A percentile compares a stretch with the other conserved stretches of the same genome.
Conservation (phyloP, 2,888 invertebrate species). For the Microctonus hyperodae region DNA sequence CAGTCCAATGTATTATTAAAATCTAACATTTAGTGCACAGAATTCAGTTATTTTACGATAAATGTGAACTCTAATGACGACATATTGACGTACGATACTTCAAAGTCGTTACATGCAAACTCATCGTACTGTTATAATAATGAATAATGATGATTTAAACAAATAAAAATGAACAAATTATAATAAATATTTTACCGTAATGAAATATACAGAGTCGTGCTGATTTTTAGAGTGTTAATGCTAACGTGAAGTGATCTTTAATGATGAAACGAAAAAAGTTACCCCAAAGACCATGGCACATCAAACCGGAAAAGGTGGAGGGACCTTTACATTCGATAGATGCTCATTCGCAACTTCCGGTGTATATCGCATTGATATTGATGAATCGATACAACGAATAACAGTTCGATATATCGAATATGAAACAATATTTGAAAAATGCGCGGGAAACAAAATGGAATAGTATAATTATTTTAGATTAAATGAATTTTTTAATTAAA, state of each 20-base stretch:
- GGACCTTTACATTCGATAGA: conserved; percentile 43
- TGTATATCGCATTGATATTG: conserved; percentile 26
- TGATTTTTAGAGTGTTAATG: conserved; percentile 17
- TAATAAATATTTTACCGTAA: background rate
- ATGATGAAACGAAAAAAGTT: conserved; percentile 57
- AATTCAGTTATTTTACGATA: background rate
- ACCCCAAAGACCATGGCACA: conserved; percentile 54
- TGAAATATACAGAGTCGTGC: conserved; percentile 1
- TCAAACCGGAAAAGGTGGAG: conserved; percentile 57
- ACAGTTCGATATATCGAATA: background rate
- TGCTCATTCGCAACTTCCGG: conserved; percentile 42
- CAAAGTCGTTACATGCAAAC: background rate
- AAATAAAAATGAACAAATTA: background rate
- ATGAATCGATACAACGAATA: background rate
- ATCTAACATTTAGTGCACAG: background rate
- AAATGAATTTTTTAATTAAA: too few species aligned
- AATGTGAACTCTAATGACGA: background rate
- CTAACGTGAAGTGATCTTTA: conserved; percentile 18
- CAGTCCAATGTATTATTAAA: background rate
- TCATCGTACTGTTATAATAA: background rate
- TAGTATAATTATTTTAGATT: conserved; percentile 11
- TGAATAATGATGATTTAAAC: background rate
- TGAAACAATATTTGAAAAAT: background rate
- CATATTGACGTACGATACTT: conserved; percentile 1
- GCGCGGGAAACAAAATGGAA: conserved; percentile 3